A percentile compares a stretch with the other conserved stretches of the same genome.
phyloP scores from a whole-genome alignment of 64 coral and sea anemone species.

The Montipora sp. region DNA sequence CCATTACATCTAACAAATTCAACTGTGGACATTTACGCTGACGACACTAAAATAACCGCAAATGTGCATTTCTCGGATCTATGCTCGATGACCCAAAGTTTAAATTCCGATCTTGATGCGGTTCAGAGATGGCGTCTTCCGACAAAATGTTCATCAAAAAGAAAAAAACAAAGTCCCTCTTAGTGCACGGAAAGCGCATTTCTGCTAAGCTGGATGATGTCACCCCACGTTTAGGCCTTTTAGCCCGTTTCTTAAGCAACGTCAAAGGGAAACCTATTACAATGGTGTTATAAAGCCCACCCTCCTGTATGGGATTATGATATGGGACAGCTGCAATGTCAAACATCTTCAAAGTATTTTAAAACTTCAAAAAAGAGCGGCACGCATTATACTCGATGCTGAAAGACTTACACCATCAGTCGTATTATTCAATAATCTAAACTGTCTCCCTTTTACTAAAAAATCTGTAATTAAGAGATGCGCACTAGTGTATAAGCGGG shows the following conservation, averaged over 20 bases:
- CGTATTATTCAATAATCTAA: too few species aligned
- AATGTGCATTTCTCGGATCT: constrained; percentile 4
- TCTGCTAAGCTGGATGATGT: not conserved
- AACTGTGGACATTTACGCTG: constrained; percentile 3
- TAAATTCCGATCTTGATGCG: not conserved
- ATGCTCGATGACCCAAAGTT: not conserved
- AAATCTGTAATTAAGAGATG: too few species aligned
- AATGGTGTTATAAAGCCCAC: too few species aligned
- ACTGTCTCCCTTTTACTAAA: too few species aligned
- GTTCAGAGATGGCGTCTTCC: not conserved
- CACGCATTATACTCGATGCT: too few species aligned
- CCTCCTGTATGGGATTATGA: too few species aligned
- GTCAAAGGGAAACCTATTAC: not conserved
- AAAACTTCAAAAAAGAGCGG: too few species aligned
- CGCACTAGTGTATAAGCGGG: too few species aligned
- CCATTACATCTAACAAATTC: too few species aligned
- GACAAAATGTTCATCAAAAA: constrained; percentile 36
- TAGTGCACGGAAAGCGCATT: not conserved
- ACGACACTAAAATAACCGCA: constrained; percentile 27
- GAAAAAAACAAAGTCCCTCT: constrained; percentile 19
- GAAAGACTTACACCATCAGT: too few species aligned
- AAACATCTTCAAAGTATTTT: too few species aligned
- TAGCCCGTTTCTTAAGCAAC: not conserved
- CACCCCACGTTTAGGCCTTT: not conserved
- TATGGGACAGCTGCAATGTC: too few species aligned